These are phyloP conservation scores for Oreochromis mossambicus DNA, from an alignment of 2,797 vertebrate species.

Conservation along the genomic window DNA sequence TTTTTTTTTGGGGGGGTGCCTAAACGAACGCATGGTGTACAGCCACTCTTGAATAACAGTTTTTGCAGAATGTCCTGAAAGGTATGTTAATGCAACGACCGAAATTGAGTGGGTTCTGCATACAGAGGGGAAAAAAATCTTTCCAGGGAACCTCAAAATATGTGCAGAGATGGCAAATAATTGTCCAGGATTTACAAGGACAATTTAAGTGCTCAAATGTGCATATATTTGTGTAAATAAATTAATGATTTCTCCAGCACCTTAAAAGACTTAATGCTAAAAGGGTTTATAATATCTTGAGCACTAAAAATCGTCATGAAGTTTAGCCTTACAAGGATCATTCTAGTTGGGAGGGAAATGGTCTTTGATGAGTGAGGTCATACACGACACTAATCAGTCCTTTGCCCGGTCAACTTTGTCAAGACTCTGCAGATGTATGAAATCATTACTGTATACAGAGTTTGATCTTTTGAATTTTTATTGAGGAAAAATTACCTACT, in stretches of 20 bases:
- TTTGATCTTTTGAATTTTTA: not conserved
- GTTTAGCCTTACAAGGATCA: not conserved
- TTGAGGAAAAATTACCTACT: not conserved
- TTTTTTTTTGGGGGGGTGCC: not conserved
- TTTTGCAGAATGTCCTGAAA: not conserved
- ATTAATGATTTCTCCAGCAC: not conserved
- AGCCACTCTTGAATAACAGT: not conserved
- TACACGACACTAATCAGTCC: not conserved
- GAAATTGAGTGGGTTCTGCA: not conserved
- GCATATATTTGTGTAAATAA: not conserved
- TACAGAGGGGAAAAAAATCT: not conserved
- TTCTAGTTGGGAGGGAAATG: not conserved
- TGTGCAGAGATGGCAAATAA: not conserved
- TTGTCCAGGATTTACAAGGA: not conserved
- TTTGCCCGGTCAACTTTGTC: not conserved
- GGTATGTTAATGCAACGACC: not conserved
- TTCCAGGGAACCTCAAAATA: not conserved
- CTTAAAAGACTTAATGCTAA: not conserved
- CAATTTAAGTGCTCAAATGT: not conserved
- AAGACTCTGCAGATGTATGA: not conserved
- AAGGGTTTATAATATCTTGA: not conserved
- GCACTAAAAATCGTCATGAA: not conserved
- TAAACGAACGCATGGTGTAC: not conserved
- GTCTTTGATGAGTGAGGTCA: not conserved
- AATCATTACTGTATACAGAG: accelerated